Conservation (phyloP, 64 coral and sea anemone genomes). For the Montipora cactus region DNA sequence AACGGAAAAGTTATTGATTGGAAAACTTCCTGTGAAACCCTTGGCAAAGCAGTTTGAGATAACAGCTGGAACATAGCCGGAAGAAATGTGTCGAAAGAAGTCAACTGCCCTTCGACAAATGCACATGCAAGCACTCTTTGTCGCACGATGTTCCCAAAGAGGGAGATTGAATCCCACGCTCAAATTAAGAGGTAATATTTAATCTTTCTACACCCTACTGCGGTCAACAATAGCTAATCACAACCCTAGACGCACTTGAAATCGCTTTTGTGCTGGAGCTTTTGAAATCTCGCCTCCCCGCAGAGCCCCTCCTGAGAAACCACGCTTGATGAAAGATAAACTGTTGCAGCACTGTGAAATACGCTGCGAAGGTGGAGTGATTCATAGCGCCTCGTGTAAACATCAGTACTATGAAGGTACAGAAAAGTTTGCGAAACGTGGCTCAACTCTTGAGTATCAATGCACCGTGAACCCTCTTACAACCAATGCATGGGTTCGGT, state of each 20-base stretch:
- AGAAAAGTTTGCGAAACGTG: not conserved
- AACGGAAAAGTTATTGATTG: not conserved
- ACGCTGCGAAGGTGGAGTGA: conserved; percentile 19
- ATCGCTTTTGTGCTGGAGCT: conserved; percentile 43
- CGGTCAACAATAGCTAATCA: conserved; percentile 46
- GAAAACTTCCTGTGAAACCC: not conserved
- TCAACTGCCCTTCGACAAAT: conserved; percentile 3
- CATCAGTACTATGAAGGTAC: not conserved
- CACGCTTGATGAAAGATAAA: conserved; percentile 56
- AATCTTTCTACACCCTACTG: conserved; percentile 11
- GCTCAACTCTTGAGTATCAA: not conserved
- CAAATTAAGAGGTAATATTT: conserved; percentile 43
- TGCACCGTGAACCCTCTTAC: not conserved
- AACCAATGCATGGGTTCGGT: not conserved
- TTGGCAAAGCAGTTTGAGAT: not conserved
- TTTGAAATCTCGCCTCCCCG: conserved; percentile 32
- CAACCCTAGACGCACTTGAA: conserved; percentile 36
- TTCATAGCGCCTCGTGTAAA: conserved; percentile 17
- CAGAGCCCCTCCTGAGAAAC: conserved; percentile 16
- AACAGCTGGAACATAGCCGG: not conserved
- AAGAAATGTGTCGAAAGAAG: not conserved
- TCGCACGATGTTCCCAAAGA: conserved; percentile 3
- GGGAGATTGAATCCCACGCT: conserved; percentile 22
- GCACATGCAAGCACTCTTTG: conserved; percentile 6
- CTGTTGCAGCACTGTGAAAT: conserved; percentile 16